Evolutionary conservation across 2,797 vertebrate genomes (phyloP).

Genomic region (Catharus ustulatus): DNA sequence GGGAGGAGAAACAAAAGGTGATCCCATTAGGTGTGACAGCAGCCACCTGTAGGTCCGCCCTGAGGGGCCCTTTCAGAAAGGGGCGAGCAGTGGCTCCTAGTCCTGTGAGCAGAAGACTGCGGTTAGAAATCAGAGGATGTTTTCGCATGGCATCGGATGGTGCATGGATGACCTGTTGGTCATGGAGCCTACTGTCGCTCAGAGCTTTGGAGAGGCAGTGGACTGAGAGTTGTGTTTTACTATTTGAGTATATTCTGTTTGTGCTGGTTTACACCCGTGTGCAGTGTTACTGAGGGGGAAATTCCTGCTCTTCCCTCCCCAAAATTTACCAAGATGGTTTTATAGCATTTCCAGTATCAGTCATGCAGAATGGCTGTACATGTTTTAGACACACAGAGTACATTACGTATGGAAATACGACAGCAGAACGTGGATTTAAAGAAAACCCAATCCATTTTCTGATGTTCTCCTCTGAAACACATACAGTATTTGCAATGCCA

Average conservation of each 20-base stretch:
- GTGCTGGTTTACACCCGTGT: not conserved
- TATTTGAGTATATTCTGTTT: slow-evolving; percentile 57
- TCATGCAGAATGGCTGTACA: slow-evolving; percentile 53
- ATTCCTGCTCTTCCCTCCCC: slow-evolving; percentile 11
- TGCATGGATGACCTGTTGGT: slow-evolving; percentile 49
- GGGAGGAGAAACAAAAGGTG: slow-evolving; percentile 44
- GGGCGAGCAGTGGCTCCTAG: slow-evolving; percentile 67
- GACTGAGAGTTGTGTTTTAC: slow-evolving; percentile 1
- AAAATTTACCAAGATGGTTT: slow-evolving; percentile 20
- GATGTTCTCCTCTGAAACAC: slow-evolving; percentile 51
- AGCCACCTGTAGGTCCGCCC: slow-evolving; percentile 37
- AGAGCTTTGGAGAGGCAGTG: slow-evolving; percentile 47
- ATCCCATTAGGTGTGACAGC: slow-evolving; percentile 35
- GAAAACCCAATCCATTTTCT: slow-evolving; percentile 58
- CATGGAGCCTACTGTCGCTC: slow-evolving; percentile 28
- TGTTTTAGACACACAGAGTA: slow-evolving; percentile 59
- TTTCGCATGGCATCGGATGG: slow-evolving; percentile 61
- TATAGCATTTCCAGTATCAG: not conserved
- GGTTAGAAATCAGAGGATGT: slow-evolving; percentile 53
- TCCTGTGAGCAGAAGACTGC: slow-evolving; percentile 66
- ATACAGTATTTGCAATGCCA: slow-evolving; percentile 59
- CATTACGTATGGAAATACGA: slow-evolving; percentile 46
- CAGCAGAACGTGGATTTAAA: slow-evolving; percentile 58
- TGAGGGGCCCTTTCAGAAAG: slow-evolving; percentile 58
- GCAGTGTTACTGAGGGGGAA: not conserved